Evolutionary conservation across 2,888 invertebrate genomes (phyloP).

Genomic region (Acanthosepion pharaonis): DNA sequence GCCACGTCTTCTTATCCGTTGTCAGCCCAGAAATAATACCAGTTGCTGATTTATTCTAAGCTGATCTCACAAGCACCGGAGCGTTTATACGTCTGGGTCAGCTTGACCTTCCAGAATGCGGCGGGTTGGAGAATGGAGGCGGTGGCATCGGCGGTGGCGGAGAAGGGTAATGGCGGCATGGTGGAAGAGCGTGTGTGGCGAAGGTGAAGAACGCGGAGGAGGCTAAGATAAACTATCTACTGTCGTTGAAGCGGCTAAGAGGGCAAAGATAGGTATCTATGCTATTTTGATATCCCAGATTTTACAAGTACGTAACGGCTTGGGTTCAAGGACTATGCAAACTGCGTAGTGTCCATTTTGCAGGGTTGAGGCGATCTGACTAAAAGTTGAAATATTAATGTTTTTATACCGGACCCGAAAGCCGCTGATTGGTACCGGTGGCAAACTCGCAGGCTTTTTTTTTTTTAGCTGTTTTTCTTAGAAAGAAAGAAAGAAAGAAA

Average conservation of each 20-base stretch:
- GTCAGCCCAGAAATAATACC: constrained; percentile 4
- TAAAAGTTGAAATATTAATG: no score
- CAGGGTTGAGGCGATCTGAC: no score
- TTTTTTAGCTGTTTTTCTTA: no score
- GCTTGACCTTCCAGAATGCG: background rate
- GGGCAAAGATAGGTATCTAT: background rate
- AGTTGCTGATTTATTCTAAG: background rate
- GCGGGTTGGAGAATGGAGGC: background rate
- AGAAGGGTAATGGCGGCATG: background rate
- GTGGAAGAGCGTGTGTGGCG: background rate
- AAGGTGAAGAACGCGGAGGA: background rate
- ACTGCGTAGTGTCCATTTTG: background rate
- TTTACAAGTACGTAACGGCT: background rate
- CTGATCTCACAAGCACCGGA: background rate
- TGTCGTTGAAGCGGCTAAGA: background rate
- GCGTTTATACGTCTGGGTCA: constrained; percentile 33
- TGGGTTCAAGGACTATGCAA: background rate
- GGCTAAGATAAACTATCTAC: constrained; percentile 18
- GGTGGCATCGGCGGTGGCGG: background rate
- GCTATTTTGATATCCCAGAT: background rate
- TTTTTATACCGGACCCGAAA: no score
- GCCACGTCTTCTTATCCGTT: constrained; percentile 6
- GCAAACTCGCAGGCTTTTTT: no score
- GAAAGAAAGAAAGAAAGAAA: background rate
- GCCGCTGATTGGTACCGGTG: no score